Conservation (phyloP, 2,113 vertebrate species). For the Okapia johnstoni region DNA sequence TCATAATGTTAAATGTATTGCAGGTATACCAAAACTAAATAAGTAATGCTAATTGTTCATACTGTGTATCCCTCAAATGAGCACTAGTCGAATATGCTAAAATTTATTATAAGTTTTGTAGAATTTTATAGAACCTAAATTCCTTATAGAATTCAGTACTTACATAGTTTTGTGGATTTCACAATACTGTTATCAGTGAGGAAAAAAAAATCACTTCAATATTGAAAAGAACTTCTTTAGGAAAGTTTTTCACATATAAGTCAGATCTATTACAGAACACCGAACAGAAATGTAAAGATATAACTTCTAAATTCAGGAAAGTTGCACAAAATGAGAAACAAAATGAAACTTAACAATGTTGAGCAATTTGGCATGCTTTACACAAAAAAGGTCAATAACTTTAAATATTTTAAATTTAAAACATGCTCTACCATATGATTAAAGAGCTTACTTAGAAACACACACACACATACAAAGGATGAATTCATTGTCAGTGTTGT, state of each 20-base stretch:
- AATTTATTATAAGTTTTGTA: constrained; percentile 83
- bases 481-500: constrained; percentile 69
- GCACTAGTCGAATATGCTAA: constrained; percentile 74
- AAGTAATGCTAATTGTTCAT: background rate
- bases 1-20: constrained; percentile 8
- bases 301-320: constrained; percentile 70
- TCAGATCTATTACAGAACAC: constrained; percentile 71
- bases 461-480: constrained; percentile 6
- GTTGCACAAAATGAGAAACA: constrained; percentile 74
- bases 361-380: constrained; percentile 75
- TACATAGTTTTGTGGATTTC: constrained; percentile 64
- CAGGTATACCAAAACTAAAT: background rate
- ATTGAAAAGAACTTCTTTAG: constrained; percentile 69
- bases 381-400: constrained; percentile 67
- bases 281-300: constrained; percentile 66
- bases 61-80: background rate
- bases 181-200: constrained; percentile 64
- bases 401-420: constrained; percentile 56
- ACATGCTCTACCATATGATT: constrained; percentile 26
- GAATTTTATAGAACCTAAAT: constrained; percentile 79
- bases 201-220: constrained; percentile 59
- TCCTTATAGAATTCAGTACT: constrained; percentile 73
- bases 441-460: constrained; percentile 59
- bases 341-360: constrained; percentile 12
- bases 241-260: constrained; percentile 74